A percentile compares a stretch with the other conserved stretches of the same genome.
Conservation (phyloP, 2,888 invertebrate genomes). For the Gymnocheta viridis region DNA sequence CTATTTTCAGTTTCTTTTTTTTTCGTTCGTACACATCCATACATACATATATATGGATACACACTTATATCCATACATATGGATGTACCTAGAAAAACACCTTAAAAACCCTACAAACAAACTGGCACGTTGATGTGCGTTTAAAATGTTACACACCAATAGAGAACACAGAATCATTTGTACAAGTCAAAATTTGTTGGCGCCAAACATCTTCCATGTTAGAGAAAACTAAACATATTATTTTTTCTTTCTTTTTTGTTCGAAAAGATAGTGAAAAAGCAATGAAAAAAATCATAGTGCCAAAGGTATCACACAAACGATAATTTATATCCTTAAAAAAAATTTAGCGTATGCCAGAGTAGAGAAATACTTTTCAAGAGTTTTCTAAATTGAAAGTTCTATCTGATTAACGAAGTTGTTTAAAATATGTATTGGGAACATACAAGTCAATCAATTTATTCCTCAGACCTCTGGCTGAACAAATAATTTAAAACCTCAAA, state of each 20-base stretch:
- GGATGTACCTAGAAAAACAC: too few species aligned
- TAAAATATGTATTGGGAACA: too few species aligned
- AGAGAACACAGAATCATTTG: slow-evolving; percentile 75
- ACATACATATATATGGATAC: too few species aligned
- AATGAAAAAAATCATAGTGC: slow-evolving; percentile 67
- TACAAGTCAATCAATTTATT: too few species aligned
- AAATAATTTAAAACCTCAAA: too few species aligned
- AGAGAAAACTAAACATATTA: slow-evolving; percentile 58
- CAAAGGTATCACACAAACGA: slow-evolving; percentile 74
- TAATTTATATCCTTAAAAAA: slow-evolving; percentile 79
- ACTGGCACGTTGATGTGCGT: slow-evolving; percentile 52
- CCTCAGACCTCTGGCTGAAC: too few species aligned
- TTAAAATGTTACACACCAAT: slow-evolving; percentile 68
- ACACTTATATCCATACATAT: too few species aligned
- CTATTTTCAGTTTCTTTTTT: slow-evolving; percentile 27
- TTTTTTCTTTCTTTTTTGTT: slow-evolving; percentile 27
- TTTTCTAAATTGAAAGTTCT: not conserved
- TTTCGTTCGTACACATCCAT: not conserved
- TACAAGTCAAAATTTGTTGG: slow-evolving; percentile 79
- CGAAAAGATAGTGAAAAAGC: slow-evolving; percentile 20
- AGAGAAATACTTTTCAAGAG: not conserved
- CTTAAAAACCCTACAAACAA: slow-evolving; percentile 30
- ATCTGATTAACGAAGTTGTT: not conserved
- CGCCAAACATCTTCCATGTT: slow-evolving; percentile 78
- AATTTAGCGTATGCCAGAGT: slow-evolving; percentile 74